Base-by-base conservation (phyloP, 1,140 invertebrate species). In the Metaphire vulgaris region DNA sequence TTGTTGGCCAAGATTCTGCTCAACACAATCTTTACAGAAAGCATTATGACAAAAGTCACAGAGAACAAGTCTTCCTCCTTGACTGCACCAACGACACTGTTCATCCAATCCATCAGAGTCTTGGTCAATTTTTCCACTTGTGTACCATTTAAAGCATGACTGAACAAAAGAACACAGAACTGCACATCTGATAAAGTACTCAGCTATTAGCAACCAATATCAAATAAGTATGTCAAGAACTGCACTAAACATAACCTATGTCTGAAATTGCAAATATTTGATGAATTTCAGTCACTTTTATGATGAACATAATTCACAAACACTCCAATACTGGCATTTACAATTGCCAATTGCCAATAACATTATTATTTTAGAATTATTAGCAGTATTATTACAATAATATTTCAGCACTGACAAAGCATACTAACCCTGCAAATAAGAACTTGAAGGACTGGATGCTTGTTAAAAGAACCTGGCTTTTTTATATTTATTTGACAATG, bases 31-130 rank as follows among this genome's bases (percentile, higher is more conserved):
- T 83, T 90, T 90, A 85, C 92, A 93, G 85, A 92, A 92, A 0
- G 92, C 91, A 87, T 90, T 91, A 33, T 90, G 88, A 81, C 94
- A 96, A 76, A 89, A 89, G 56, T 93, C 91, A 85, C 93, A 96
- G 80, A 92, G 93, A 80, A 92, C 90, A 0, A 95, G 90, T 79
- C 89, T 89, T 2, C 91, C 91, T 33, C 92, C 94, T 84, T 95
- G 92, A 0, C 92, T 93, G 85, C 94, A 96, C 93, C 93, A 95
- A 77, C 93, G 89, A 81, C 94, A 96, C 83, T 94, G 95, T 79
- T 94, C 88, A 83, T 95, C 93, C n/a, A 91, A 91, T 6, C 92
- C 92, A 86, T 94, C 92, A 81, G 93, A 26, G 74, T 30, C 91
- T 78, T n/a, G n/a, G n/a, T n/a, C n/a, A n/a, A n/a, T n/a, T n/a